Evolutionary conservation across 2,888 invertebrate genomes (phyloP).

Genomic region (Eristalinus aeneus): DNA sequence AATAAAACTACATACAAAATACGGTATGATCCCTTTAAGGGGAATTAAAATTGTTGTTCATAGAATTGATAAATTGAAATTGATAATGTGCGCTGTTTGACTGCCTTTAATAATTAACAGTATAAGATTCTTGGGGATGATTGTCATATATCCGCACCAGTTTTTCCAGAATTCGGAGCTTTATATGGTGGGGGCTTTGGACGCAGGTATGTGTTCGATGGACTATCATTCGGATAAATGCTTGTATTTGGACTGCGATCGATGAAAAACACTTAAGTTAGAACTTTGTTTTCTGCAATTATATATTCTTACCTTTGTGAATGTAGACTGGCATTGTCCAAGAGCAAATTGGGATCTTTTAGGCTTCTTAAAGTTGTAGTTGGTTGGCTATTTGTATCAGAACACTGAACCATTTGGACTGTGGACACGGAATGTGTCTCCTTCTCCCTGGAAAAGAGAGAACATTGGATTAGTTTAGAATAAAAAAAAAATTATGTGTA

Average conservation of each 20-base stretch:
- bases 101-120: slow-evolving; percentile 74
- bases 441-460: slow-evolving; percentile 38
- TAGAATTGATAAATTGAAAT: neutral
- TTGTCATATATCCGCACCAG: slow-evolving; percentile 80
- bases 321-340: slow-evolving; percentile 79
- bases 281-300: neutral
- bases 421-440: slow-evolving; percentile 77
- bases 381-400: slow-evolving; percentile 82
- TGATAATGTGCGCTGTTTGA: slow-evolving; percentile 34
- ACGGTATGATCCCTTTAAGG: neutral
- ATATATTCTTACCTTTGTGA: slow-evolving; percentile 77
- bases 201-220: slow-evolving; percentile 80
- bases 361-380: slow-evolving; percentile 84
- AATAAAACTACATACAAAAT: too few species aligned
- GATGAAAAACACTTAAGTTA: neutral
- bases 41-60: neutral
- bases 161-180: slow-evolving; percentile 76
- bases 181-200: slow-evolving; percentile 81
- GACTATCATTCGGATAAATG: slow-evolving; percentile 81
- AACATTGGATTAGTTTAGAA: too few species aligned
- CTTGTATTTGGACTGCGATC: slow-evolving; percentile 83
- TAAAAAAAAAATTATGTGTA: neutral
- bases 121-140: slow-evolving; percentile 80
- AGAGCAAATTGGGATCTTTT: slow-evolving; percentile 81
- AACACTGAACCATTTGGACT: slow-evolving; percentile 85